Base-by-base conservation (phyloP, 2,797 vertebrate genomes). In the Sebastiscus tertius region DNA sequence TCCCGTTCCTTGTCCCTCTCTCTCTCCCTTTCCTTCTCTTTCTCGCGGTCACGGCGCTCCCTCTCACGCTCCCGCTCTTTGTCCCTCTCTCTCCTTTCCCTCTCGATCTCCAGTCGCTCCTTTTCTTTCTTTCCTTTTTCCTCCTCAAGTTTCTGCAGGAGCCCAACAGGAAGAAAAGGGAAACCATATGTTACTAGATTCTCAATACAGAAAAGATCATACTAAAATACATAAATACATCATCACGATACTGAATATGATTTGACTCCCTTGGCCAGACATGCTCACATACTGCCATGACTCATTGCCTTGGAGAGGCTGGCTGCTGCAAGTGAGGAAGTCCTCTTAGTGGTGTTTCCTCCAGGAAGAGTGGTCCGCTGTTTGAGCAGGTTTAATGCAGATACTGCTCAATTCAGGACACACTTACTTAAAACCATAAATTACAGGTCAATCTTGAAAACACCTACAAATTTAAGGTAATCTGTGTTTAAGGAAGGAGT, bases 111-210 rank as follows among this genome's bases (percentile, higher is more conserved):
- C 95, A 96, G 96, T 13, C 97, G 97, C 88, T 99, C 98, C 89
- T 98, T 97, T 87, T 99, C 98, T 85, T 98, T 97, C 91, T 98
- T 98, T 89, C 98, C 98, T 95, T 99, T 99, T 93, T 99, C 98
- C 95, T 99, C 98, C 94, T 99, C 98, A 94, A 99, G 96, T 96
- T 99, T 99, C 98, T 99, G 97, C 93, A 96, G 96, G 96, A 94
- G 95, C 92, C 96, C 94, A 54, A 91, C 75, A 86, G 83, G 87
- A 39, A 94, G 76, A 79, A 73, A 83, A 68, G 26, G 18, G 68
- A 6, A 13, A 10, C 46, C 31, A 54, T 4, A 52, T 22, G 80
- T 91, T 80, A 90, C 22, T 54, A 3, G 58, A 24, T 33, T 66
- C 52, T 77, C 67, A 72, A n/a, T 7, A 27, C 1, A 0, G 27